Evolutionary conservation across 2,888 invertebrate species (phyloP), one percentile per base, ranked within the genome.

Genomic region (Coenonympha glycerion): DNA sequence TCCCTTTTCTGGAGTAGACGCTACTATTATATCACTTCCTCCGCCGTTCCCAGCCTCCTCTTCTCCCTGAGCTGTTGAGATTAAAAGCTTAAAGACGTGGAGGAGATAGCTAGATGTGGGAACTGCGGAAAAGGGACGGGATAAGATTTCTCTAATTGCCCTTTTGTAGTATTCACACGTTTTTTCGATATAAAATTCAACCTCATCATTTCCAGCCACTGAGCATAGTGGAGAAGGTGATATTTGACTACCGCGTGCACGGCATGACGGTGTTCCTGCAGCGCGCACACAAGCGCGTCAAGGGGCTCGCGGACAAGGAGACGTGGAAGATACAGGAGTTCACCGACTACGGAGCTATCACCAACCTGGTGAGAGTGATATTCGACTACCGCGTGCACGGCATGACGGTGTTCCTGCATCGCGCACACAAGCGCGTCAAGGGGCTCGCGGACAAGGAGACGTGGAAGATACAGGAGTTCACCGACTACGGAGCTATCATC

Each of bases 301-400:
- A 91, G 64, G 89, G 89, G 24, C 79, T 96, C 15, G 88, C 89
- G 16, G 90, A 90, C 26, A 90, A 90, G 60, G 97, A 98, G 85
- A 93, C 91, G 0, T 98, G 97, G 97, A 90, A 91, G 65, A 91
- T 96, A 55, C 93, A 94, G 60, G 92, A 94, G 69, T 91, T 92
- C 65, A 93, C 94, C 60, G 93, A 94, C 65, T 92, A 93, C 69
- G 95, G 95, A 2, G 95, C 95, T 13, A 93, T 95, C 8, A 97
- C 97, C 0, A 90, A 92, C 52, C 91, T 98, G 44, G 93, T 94
- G 66, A 91, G 91, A 58, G 90, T 97, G 34, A 92, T 97, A 59
- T 92, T 96, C 73, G 95, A 97, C 72, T 90, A 97, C 65, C 91
- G 96, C 58, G 88, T 95, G 49, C 93, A 95, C 74, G 96, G 96